Evolutionary conservation across 2,888 invertebrate species (phyloP), one percentile per base, ranked within the genome.

Genomic region (Drosophila prostipennis): DNA sequence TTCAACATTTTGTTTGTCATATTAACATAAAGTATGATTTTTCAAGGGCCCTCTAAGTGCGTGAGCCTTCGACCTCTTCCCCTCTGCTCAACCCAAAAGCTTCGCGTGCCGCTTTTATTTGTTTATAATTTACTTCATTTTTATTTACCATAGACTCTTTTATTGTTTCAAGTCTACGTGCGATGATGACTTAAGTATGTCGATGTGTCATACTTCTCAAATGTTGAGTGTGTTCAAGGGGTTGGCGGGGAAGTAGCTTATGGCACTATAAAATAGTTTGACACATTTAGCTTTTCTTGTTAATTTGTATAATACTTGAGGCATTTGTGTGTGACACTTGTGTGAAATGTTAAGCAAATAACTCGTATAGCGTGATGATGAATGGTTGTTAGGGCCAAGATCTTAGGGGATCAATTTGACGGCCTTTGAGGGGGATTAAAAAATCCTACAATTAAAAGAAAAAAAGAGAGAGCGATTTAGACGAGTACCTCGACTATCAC

Each of bases 1-100:
- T 78, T 80, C 78, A 80, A 75, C 89, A 84, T 84, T 80, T 78
- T 78, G 89, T 89, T 84, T 89, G 84, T 89, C 89, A 84, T 88
- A 84, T 87, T 75, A 78, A 81, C 86, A 67, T 82, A 75, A 71
- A 89, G 89, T 84, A 80, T 87, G 87, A 89, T 78, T 89, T 80
- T 71, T 87, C 75, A 74, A 84, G 89, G 78, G 85, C 72, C 80
- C 61, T 73, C 54, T 59, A 48, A 68, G 72, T 63, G 56, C 45
- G 59, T 57, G 73, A 51, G 49, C 39, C 29, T 57, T 43, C 59
- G 57, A 57, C 42, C 51, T 42, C 42, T 11, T 11, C 16, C 43
- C 45, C 29, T n/a, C 26, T 19, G n/a, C 13, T 23, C 43, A n/a
- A 23, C 4, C 42, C 29, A 40, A 42, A 53, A 46, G 59, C 48